Conservation (phyloP, 2,888 invertebrate species). For the Tigriopus californicus region DNA sequence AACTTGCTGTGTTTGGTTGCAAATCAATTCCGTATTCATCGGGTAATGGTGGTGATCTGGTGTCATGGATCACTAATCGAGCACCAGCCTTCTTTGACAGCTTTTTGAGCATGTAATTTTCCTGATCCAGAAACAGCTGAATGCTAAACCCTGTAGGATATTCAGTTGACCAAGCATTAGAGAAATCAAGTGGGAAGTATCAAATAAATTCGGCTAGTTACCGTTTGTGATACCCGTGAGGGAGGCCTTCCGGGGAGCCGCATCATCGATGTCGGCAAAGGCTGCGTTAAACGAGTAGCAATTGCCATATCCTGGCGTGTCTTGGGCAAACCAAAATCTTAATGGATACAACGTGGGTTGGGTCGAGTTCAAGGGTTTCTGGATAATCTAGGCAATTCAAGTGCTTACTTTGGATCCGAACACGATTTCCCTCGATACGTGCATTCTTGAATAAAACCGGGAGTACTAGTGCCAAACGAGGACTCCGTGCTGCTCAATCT, state of each 20-base stretch:
- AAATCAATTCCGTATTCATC: slow-evolving; percentile 7
- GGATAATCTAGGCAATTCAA: background rate
- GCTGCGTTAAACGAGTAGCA: slow-evolving; percentile 9
- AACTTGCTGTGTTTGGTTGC: slow-evolving; percentile 7
- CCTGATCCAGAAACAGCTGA: slow-evolving; percentile 3
- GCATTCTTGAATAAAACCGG: background rate
- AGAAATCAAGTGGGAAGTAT: background rate
- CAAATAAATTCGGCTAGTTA: background rate
- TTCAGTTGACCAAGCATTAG: background rate
- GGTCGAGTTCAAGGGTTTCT: no score
- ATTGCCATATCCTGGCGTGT: slow-evolving; percentile 1
- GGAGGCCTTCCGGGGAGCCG: background rate
- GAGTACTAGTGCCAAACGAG: no score
- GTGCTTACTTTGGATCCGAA: background rate
- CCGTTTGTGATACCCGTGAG: background rate
- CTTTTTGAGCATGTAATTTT: slow-evolving; percentile 4
- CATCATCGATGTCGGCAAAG: background rate
- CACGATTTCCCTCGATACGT: background rate
- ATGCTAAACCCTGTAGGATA: slow-evolving; percentile 1
- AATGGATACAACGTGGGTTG: no score
- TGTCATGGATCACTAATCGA: slow-evolving; percentile 4
- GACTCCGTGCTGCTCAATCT: no score
- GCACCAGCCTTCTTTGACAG: slow-evolving; percentile 6
- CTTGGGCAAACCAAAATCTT: background rate
- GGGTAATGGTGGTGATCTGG: background rate